Evolutionary conservation across 2,888 invertebrate genomes (phyloP).

Genomic region (Xanthorhoe designata): DNA sequence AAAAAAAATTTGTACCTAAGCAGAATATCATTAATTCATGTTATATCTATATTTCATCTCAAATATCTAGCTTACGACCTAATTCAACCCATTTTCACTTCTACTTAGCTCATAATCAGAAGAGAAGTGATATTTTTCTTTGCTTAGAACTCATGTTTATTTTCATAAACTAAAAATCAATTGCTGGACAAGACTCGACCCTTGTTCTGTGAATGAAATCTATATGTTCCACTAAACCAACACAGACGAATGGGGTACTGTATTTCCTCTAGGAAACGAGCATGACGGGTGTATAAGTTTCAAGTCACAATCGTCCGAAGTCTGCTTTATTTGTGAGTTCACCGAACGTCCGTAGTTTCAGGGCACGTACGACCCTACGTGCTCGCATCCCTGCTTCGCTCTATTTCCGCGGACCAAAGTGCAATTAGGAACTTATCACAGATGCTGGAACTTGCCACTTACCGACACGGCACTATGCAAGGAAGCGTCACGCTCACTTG

Average conservation of each 20-base stretch:
- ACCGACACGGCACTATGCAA: constrained; percentile 33
- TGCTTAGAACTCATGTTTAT: no score
- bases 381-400: constrained; percentile 64
- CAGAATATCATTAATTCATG: no score
- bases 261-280: constrained; percentile 1
- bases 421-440: constrained; percentile 76
- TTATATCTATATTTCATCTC: no score
- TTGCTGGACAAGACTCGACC: no score
- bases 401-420: constrained; percentile 72
- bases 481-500: constrained; percentile 40
- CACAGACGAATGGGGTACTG: background rate
- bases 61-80: no score
- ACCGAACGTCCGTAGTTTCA: constrained; percentile 52
- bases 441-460: constrained; percentile 50
- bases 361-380: constrained; percentile 69
- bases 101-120: no score
- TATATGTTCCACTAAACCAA: no score
- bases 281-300: background rate
- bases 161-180: no score
- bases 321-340: constrained; percentile 9
- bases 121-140: no score
- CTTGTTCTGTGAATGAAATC: no score
- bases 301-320: background rate
- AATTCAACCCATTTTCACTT: no score
- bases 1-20: no score